Evolutionary conservation across 2,113 vertebrate species (phyloP), one percentile per base, ranked within the genome.

Genomic region (Tympanuchus pallidicinctus): DNA sequence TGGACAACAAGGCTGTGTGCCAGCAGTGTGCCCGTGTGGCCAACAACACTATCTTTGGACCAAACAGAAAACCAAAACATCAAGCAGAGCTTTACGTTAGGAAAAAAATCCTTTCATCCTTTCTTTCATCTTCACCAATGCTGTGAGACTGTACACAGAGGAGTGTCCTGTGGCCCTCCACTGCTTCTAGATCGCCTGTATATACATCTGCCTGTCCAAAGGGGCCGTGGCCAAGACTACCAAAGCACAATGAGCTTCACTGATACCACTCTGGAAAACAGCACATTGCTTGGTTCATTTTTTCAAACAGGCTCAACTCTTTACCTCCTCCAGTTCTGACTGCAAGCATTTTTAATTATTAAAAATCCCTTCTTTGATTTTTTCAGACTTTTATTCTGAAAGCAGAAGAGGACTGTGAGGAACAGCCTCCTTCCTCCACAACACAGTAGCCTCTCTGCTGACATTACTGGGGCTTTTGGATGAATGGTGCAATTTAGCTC

Each of bases 401-500:
- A 72, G 24, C 75, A 50, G 22, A 73, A 88, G 28, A 86, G 13
- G 38, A 88, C 0, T 71, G 42, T 0, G 1, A 83, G 22, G 24
- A 77, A 34, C 13, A 67, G 57, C 79, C 64, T 48, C 34, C 30
- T 47, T 52, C 42, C 34, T 32, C 50, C 66, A 60, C 76, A 89
- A 50, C 14, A 47, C 42, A 90, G 50, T 42, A 74, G 47, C 34
- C 42, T 59, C 88, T 91, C 54, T 73, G 71, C 82, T 64, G 63
- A 59, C 67, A 66, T 43, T 73, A 82, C 50, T 25, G 27, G 45
- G 67, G 60, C 42, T 84, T 88, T 79, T 43, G 61, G 57, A 78
- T 72, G 76, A 95, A 90, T 15, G 11, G 22, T 64, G 66, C 52
- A 81, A 79, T 72, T 92, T 82, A 93, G 73, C 52, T 86, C 70